Conservation (phyloP, 1,140 invertebrate genomes). For the Bombus cullumanus region DNA sequence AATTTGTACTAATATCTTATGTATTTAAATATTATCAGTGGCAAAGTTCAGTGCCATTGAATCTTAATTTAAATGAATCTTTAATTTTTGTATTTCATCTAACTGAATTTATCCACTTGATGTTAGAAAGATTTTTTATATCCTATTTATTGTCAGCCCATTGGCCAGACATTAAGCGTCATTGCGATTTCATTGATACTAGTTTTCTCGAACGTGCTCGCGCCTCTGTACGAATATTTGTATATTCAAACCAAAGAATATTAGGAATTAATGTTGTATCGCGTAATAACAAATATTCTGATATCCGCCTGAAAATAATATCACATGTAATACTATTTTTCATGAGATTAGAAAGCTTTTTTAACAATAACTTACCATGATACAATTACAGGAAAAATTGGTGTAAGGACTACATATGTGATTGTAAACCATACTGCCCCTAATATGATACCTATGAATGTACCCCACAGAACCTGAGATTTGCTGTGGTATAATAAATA, state of each 20-base stretch:
- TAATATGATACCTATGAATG: conserved; percentile 87
- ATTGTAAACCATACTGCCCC: conserved; percentile 90
- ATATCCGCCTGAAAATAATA: conserved; percentile 88
- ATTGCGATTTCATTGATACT: conserved; percentile 94
- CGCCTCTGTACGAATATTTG: conserved; percentile 91
- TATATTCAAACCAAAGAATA: conserved; percentile 97
- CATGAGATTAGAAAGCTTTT: neutral
- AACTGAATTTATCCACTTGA: conserved; percentile 31
- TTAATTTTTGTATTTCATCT: neutral
- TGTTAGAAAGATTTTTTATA: conserved; percentile 29
- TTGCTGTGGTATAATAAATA: conserved; percentile 95
- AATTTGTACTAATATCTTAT: conserved; percentile 50
- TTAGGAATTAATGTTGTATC: conserved; percentile 97
- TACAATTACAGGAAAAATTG: conserved; percentile 93
- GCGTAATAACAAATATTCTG: conserved; percentile 93
- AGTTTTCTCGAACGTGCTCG: conserved; percentile 92
- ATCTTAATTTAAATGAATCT: conserved; percentile 10
- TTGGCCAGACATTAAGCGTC: conserved; percentile 84
- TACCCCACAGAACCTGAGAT: conserved; percentile 91
- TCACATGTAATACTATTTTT: conserved; percentile 1
- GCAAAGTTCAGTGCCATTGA: neutral
- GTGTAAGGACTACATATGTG: conserved; percentile 91
- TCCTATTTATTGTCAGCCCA: conserved; percentile 73
- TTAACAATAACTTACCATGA: conserved; percentile 88
- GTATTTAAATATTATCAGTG: conserved; percentile 18